Evolutionary conservation across 2,888 invertebrate species (phyloP).

Genomic region (Mesochorus sp.): DNA sequence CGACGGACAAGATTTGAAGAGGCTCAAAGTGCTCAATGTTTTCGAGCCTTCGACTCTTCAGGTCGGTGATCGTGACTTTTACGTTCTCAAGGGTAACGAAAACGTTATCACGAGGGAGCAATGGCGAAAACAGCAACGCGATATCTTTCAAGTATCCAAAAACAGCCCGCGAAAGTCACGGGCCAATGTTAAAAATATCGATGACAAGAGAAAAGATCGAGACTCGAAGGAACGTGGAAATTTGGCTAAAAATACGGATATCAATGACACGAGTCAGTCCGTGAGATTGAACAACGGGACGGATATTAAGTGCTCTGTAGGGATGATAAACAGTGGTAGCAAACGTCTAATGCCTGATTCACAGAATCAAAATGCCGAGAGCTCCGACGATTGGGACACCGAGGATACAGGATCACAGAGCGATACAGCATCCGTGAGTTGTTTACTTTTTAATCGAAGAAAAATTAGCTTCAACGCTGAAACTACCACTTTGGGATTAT

Average conservation of each 20-base stretch:
- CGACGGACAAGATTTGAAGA: slow-evolving; percentile 90
- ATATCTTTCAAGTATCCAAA: slow-evolving; percentile 79
- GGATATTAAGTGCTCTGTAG: slow-evolving; percentile 61
- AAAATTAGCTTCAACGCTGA: slow-evolving; percentile 3
- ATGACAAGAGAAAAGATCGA: slow-evolving; percentile 71
- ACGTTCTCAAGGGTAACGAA: slow-evolving; percentile 90
- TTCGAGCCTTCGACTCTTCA: slow-evolving; percentile 94
- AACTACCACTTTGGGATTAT: no score
- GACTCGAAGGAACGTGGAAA: slow-evolving; percentile 63
- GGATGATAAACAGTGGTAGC: slow-evolving; percentile 63
- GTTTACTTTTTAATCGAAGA: slow-evolving; percentile 33
- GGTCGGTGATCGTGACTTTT: slow-evolving; percentile 93
- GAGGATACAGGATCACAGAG: slow-evolving; percentile 82
- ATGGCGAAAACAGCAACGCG: slow-evolving; percentile 85
- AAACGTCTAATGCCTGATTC: slow-evolving; percentile 71
- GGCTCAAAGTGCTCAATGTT: slow-evolving; percentile 92
- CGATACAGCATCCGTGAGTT: slow-evolving; percentile 81
- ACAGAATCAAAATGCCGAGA: slow-evolving; percentile 74
- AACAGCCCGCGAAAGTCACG: slow-evolving; percentile 78
- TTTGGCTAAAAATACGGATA: slow-evolving; percentile 29
- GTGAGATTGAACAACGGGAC: slow-evolving; percentile 65
- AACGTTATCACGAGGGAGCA: slow-evolving; percentile 89
- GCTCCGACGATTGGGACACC: slow-evolving; percentile 82
- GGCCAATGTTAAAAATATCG: slow-evolving; percentile 70
- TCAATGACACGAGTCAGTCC: slow-evolving; percentile 44